Evolutionary conservation across 2,797 vertebrate species (phyloP).

Genomic region (Taeniopygia guttata): DNA sequence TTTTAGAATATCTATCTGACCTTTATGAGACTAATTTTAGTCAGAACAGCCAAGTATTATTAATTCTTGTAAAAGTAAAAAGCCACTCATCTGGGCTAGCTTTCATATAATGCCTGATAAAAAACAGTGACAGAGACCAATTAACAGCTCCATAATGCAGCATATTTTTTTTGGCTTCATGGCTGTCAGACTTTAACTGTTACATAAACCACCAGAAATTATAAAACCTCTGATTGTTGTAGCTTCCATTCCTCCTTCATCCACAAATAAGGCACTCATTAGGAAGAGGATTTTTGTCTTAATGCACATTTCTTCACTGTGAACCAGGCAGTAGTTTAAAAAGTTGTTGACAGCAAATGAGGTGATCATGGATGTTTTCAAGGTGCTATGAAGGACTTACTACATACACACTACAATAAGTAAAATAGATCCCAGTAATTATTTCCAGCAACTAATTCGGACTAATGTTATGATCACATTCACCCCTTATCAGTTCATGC

Average conservation of each 20-base stretch:
- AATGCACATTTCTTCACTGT: not conserved
- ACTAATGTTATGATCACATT: not conserved
- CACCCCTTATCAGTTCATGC: not conserved
- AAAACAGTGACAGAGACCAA: not conserved
- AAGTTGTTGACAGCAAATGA: not conserved
- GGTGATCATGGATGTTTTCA: not conserved
- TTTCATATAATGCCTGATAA: not conserved
- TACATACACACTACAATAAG: not conserved
- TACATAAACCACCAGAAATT: not conserved
- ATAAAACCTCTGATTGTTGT: not conserved
- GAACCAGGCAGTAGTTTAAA: not conserved
- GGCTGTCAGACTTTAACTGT: not conserved
- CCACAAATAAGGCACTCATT: not conserved
- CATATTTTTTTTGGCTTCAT: not conserved
- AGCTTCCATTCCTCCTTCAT: not conserved
- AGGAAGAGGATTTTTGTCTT: not conserved
- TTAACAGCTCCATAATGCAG: not conserved
- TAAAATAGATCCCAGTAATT: not conserved
- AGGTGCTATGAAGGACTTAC: not conserved
- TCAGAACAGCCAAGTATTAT: not conserved
- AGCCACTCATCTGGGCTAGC: not conserved
- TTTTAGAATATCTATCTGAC: not conserved
- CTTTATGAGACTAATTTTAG: slow-evolving; percentile 11
- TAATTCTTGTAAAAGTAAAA: slow-evolving; percentile 7
- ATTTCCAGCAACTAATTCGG: not conserved